Base-by-base conservation (phyloP, 2,888 invertebrate genomes). In the Rapana venosa region DNA sequence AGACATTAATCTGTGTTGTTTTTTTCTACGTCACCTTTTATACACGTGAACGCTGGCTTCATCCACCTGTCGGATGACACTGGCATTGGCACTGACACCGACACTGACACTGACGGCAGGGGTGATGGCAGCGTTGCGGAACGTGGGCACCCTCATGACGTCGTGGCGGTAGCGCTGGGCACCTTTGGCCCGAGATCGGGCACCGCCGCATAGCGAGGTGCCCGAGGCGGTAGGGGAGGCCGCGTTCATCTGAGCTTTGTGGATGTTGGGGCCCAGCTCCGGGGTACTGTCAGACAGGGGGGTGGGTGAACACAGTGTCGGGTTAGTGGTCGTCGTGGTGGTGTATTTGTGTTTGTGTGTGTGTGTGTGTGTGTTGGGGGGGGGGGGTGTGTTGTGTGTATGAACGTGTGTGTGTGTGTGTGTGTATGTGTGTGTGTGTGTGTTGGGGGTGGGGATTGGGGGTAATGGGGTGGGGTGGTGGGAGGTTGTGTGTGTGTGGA, bases 41-140 rank as follows among this genome's bases (percentile, higher is more conserved):
- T 92, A 93, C 13, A 92, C 86, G 22, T 92, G 93, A 61, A 93
- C 83, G 36, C 92, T 93, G 17, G 91, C 88, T 35, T 91, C 91
- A 17, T 92, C 91, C 32, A 87, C 87, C 70, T 66, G 66, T 30
- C 35, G 90, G 89, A 77, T 86, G 58, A 87, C 88, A 70, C 58
- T n/a, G n/a, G n/a, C n/a, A n/a, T n/a, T n/a, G n/a, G n/a, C n/a
- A n/a, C n/a, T n/a, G n/a, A n/a, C n/a, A n/a, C n/a, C n/a, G n/a
- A n/a, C n/a, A n/a, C n/a, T 22, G 15, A 32, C 26, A 17, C n/a
- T 30, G 90, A 77, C 26, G 87, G 13, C 92, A 1, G 94, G 93
- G 26, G 93, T 92, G 61, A 94, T 94, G 77, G 92, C 93, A 6
- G 93, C 93, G 35, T 92, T 91, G 79, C 92, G 92, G 89, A 94